Evolutionary conservation across 2,888 invertebrate genomes (phyloP), one percentile per base, ranked within the genome.

Genomic region (Protula sp.): DNA sequence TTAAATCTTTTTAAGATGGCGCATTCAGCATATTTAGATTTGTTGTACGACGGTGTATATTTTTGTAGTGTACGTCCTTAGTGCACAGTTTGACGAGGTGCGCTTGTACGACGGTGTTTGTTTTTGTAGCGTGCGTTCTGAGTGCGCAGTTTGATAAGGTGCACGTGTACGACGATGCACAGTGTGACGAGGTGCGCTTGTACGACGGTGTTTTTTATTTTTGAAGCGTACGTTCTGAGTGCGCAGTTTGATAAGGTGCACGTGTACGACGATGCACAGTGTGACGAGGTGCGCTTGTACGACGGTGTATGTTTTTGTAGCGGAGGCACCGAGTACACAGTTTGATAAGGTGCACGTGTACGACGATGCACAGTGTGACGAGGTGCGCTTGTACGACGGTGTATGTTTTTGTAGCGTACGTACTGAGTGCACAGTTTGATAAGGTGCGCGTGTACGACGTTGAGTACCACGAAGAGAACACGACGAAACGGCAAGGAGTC

Each of bases 211-310:
- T n/a, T n/a, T n/a, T n/a, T n/a, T n/a, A n/a, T n/a, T 38, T 47
- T 59, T 63, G 31, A 68, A 79, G 78, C 74, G 3, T 78, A 72
- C 66, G 72, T 72, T 31, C 54, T 79, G 60, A 70, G 75, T 55
- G 71, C 70, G 14, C 64, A 65, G 59, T 72, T 78, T 69, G 78
- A 77, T 60, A 70, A 68, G 59, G 74, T 73, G 2, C 60, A 63
- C 29, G 71, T 68, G 1, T 66, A 65, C 67, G 61, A 67, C 28
- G 27, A n/a, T n/a, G n/a, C n/a, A n/a, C n/a, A n/a, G n/a, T n/a
- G n/a, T n/a, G n/a, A n/a, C n/a, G n/a, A n/a, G n/a, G n/a, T n/a
- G n/a, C n/a, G n/a, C n/a, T n/a, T n/a, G n/a, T n/a, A n/a, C n/a
- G n/a, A n/a, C n/a, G n/a, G n/a, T n/a, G n/a, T n/a, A n/a, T n/a